These are phyloP conservation scores for Lasiommata megera DNA, from an alignment of 2,888 invertebrate genomes.

Conservation along the genomic window DNA sequence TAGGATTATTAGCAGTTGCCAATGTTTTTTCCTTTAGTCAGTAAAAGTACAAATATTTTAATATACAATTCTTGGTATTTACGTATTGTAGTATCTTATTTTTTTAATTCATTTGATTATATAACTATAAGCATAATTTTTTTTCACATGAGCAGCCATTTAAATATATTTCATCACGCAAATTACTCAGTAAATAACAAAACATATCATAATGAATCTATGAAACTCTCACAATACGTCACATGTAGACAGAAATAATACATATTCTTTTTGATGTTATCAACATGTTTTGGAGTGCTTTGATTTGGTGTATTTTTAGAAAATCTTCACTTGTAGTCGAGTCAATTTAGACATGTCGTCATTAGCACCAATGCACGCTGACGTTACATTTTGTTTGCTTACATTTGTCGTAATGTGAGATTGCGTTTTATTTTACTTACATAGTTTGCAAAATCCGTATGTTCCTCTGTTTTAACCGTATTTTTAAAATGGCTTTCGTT, in stretches of 20 bases:
- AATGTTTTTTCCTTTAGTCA: slow-evolving; percentile 87
- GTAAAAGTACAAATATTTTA: slow-evolving; percentile 91
- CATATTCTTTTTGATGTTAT: slow-evolving; percentile 10
- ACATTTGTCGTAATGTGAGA: slow-evolving; percentile 40
- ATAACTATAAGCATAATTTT: slow-evolving; percentile 80
- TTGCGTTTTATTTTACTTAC: slow-evolving; percentile 31
- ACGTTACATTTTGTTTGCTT: slow-evolving; percentile 26
- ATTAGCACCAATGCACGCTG: slow-evolving; percentile 18
- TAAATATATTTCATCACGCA: slow-evolving; percentile 63
- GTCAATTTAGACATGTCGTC: not conserved
- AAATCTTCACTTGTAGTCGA: not conserved
- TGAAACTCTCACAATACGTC: slow-evolving; percentile 48
- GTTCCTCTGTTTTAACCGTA: slow-evolving; percentile 56
- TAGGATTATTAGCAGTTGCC: slow-evolving; percentile 81
- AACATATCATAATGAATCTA: slow-evolving; percentile 77
- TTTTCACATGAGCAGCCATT: slow-evolving; percentile 74
- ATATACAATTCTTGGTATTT: slow-evolving; percentile 83
- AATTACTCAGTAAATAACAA: slow-evolving; percentile 76
- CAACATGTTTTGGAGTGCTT: slow-evolving; percentile 11
- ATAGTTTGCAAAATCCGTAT: slow-evolving; percentile 53
- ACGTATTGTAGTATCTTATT: slow-evolving; percentile 80
- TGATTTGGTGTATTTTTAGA: slow-evolving; percentile 7
- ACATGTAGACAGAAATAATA: slow-evolving; percentile 26
- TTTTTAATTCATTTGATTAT: slow-evolving; percentile 76
- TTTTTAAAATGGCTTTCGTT: slow-evolving; percentile 70